phyloP scores from a whole-genome alignment of 2,888 invertebrate genomes.

The Melanchra persicariae region DNA sequence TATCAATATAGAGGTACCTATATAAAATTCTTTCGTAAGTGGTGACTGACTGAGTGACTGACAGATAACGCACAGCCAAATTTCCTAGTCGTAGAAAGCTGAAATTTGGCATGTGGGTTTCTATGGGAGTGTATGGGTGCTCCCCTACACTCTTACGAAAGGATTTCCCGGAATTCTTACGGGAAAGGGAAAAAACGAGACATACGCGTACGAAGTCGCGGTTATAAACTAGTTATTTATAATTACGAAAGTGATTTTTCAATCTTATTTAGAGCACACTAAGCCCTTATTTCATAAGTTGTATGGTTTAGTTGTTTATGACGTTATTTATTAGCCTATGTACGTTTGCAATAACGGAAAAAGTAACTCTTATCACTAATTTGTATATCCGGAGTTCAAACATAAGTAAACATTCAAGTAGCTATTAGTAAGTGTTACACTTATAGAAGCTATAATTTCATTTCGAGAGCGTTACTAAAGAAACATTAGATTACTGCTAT shows the following conservation, averaged over 20 bases:
- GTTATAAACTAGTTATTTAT: too few relatives aligned
- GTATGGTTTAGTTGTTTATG: background rate
- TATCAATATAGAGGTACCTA: too few relatives aligned
- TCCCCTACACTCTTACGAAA: too few relatives aligned
- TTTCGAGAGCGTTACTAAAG: conserved; percentile 5
- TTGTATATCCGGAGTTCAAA: conserved; percentile 33
- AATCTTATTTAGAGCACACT: conserved; percentile 16
- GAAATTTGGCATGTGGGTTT: too few relatives aligned
- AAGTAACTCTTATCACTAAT: conserved; percentile 31
- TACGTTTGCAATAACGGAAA: conserved; percentile 40
- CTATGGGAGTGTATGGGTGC: too few relatives aligned
- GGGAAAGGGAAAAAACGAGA: too few relatives aligned
- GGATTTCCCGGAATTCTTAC: too few relatives aligned
- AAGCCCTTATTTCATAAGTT: conserved; percentile 32
- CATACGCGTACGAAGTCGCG: too few relatives aligned
- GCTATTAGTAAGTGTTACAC: conserved; percentile 20
- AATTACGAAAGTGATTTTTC: conserved; percentile 30
- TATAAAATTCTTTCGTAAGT: too few relatives aligned
- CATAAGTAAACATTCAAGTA: conserved; percentile 3
- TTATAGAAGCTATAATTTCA: conserved; percentile 10
- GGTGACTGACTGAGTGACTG: too few relatives aligned
- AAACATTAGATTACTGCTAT: conserved; percentile 3
- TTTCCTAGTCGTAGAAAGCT: too few relatives aligned
- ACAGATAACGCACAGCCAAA: too few relatives aligned
- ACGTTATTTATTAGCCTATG: conserved; percentile 11